Conservation (phyloP, 2,888 invertebrate species). For the Chrysina gloriosa region DNA sequence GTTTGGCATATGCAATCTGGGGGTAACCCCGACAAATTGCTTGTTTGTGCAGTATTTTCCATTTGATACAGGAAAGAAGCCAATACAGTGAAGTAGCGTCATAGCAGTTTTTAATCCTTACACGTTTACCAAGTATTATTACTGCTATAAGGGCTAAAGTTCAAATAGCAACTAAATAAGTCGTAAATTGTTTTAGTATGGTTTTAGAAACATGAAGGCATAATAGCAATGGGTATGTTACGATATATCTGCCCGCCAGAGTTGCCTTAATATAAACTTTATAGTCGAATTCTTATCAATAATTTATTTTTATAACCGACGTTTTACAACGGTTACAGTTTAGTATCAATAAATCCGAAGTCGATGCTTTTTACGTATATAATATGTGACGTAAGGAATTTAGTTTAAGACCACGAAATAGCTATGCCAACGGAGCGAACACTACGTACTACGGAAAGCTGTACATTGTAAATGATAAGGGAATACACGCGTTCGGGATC, state of each 20-base stretch:
- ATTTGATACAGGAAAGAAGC: too few species aligned
- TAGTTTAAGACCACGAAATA: constrained; percentile 6
- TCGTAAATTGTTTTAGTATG: too few species aligned
- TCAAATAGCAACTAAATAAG: too few species aligned
- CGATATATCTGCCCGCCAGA: neutral
- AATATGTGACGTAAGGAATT: constrained; percentile 8
- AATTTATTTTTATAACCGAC: constrained; percentile 1
- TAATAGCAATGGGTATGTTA: too few species aligned
- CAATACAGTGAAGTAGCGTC: neutral
- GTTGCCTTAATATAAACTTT: neutral
- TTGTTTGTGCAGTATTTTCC: too few species aligned
- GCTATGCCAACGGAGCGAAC: neutral
- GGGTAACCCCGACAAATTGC: too few species aligned
- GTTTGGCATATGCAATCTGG: too few species aligned
- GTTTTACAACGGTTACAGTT: neutral
- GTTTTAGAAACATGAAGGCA: neutral
- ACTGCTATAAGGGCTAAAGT: too few species aligned
- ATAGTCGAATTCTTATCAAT: neutral
- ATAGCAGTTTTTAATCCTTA: too few species aligned
- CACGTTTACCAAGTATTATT: too few species aligned
- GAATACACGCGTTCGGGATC: constrained; percentile 28
- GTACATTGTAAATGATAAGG: constrained; percentile 28
- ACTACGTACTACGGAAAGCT: neutral
- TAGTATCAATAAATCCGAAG: constrained; percentile 1
- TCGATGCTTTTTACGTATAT: neutral